A percentile compares a stretch with the other conserved stretches of the same genome.
Evolutionary conservation across 1,140 invertebrate genomes (phyloP).

Genomic region (Calephelis nemesis): DNA sequence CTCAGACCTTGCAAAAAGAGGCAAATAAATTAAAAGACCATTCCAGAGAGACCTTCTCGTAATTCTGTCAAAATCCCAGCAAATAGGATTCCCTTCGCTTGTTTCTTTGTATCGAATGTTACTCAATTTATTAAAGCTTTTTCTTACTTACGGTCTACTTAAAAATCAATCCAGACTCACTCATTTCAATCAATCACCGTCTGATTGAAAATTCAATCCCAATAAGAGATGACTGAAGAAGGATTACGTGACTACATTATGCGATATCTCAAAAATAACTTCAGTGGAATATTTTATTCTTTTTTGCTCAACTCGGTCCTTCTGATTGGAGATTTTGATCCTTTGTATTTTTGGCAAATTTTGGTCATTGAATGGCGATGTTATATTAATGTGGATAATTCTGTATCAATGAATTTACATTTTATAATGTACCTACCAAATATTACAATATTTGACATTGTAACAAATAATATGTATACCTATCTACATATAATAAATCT

Average conservation of each 20-base stretch:
- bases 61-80: constrained; percentile 51
- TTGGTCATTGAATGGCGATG: too few relatives aligned
- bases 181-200: constrained; percentile 68
- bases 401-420: too few relatives aligned
- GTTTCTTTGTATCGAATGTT: constrained; percentile 62
- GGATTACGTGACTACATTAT: constrained; percentile 69
- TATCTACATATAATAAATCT: too few relatives aligned
- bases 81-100: constrained; percentile 58
- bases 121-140: constrained; percentile 64
- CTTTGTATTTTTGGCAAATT: too few relatives aligned
- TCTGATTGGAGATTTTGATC: neutral
- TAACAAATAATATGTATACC: too few relatives aligned
- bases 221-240: constrained; percentile 64
- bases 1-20: neutral
- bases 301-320: neutral
- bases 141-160: constrained; percentile 58
- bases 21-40: constrained; percentile 10
- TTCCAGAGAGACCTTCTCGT: constrained; percentile 42
- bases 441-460: too few relatives aligned
- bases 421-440: too few relatives aligned
- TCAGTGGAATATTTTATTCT: constrained; percentile 18
- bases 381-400: too few relatives aligned
- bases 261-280: constrained; percentile 34
- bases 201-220: constrained; percentile 67
- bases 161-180: constrained; percentile 62